Conservation (phyloP, 1,140 invertebrate genomes). For the Cardiocondyla obscurior region DNA sequence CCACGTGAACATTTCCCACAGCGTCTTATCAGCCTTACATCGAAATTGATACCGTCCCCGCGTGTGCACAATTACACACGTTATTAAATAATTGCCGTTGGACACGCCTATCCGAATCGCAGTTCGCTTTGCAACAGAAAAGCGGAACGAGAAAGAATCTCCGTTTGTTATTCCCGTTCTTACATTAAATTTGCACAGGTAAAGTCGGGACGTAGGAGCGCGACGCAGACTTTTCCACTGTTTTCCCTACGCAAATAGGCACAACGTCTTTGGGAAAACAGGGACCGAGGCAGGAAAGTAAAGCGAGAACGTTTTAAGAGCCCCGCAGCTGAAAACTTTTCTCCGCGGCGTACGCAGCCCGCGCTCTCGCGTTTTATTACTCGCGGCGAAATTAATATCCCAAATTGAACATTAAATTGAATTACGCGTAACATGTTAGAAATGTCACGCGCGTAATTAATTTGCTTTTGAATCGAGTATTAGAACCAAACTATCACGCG, state of each 20-base stretch:
- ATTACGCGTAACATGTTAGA: not conserved
- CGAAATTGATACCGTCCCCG: conserved; percentile 30
- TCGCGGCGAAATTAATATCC: not conserved
- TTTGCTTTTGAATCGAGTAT: conserved; percentile 34
- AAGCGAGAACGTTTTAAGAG: not conserved
- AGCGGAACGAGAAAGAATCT: not conserved
- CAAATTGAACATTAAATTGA: conserved; percentile 18
- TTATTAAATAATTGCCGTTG: conserved; percentile 23
- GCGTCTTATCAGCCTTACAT: conserved; percentile 59
- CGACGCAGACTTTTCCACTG: conserved; percentile 13
- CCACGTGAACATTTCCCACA: conserved; percentile 75
- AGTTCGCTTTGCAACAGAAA: not conserved
- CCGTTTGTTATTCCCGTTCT: conserved; percentile 2
- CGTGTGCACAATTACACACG: not conserved
- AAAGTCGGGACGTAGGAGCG: conserved; percentile 24
- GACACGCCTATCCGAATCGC: not conserved
- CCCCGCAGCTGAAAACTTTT: not conserved
- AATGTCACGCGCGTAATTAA: conserved; percentile 24
- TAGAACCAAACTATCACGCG: conserved; percentile 1
- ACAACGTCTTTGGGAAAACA: conserved; percentile 37
- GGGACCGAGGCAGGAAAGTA: conserved; percentile 3
- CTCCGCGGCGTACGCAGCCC: not conserved
- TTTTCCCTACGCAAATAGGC: conserved; percentile 46
- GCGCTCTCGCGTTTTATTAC: not conserved
- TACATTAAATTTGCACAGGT: conserved; percentile 32